These are phyloP conservation scores for Myrmecophaga tridactyla DNA, from an alignment of 2,113 vertebrate species.

Conservation along the genomic window DNA sequence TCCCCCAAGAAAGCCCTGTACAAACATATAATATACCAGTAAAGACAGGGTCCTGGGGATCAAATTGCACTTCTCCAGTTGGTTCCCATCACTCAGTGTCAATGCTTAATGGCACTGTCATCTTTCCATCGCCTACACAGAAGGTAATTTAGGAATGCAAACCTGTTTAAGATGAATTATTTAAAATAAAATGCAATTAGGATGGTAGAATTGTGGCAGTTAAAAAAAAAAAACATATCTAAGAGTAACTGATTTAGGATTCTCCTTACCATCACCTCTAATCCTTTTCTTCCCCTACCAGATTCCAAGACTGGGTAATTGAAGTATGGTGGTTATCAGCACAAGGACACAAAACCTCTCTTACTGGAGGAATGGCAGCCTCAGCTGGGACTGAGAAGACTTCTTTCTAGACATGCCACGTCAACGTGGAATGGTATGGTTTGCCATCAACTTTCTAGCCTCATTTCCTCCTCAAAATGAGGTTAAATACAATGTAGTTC, in stretches of 20 bases:
- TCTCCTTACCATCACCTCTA: not conserved
- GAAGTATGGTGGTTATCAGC: not conserved
- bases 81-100: not conserved
- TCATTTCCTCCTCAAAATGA: not conserved
- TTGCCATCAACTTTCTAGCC: not conserved
- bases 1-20: not conserved
- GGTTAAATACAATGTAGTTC: not conserved
- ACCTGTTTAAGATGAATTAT: not conserved
- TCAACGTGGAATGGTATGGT: not conserved
- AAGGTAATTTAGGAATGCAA: not conserved
- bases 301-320: not conserved
- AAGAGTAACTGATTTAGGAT: not conserved
- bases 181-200: constrained; percentile 14
- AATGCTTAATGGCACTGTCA: not conserved
- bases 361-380: not conserved
- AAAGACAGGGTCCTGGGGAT: not conserved
- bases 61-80: not conserved
- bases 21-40: not conserved
- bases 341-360: not conserved
- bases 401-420: not conserved
- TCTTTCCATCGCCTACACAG: not conserved
- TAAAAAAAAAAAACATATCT: not conserved
- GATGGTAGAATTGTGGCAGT: not conserved
- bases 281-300: not conserved
- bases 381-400: not conserved